Evolutionary conservation across 2,888 invertebrate genomes (phyloP), one percentile per base, ranked within the genome.

Genomic region (Chloroclystis v-ata): DNA sequence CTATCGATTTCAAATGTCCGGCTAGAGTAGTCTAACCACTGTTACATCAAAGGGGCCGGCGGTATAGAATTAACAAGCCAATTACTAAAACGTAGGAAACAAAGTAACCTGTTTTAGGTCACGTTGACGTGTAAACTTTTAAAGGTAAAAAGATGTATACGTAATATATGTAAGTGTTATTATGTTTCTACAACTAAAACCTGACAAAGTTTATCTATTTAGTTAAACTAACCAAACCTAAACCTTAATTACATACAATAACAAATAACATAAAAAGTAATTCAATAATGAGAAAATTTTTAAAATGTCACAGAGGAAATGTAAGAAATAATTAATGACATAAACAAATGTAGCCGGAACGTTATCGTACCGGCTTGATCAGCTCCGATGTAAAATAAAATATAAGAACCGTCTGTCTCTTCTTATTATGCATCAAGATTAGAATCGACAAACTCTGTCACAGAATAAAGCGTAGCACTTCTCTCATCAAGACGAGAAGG

Each of bases 391-490:
- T 84, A 82, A 80, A 83, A 85, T 85, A 84, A 86, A 85, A 84
- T 86, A 81, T 86, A 86, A 83, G 82, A 79, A 75, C 84, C 75
- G 83, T 85, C 83, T 82, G 84, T 85, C 84, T 83, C 79, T 78
- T 83, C 80, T 82, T 86, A 85, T 86, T 86, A 85, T 82, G 69
- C 78, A 67, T 59, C 53, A 60, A 80, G 87, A 87, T 87, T 85
- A 82, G 78, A 67, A 85, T 86, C 86, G 61, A 83, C 77, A 82
- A 84, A 84, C 84, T 83, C 78, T 24, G 41, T 26, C 41, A 49
- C 49, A 49, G 49, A 41, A 37, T 37, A 41, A 41, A 37, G 5
- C 24, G 28, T 30, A 49, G 49, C 28, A 41, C 37, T 80, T 79
- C 78, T 76, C 78, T 82, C 83, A 85, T 85, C 85, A 84, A 74